A percentile compares a stretch with the other conserved stretches of the same genome.
phyloP scores from a whole-genome alignment of 2,888 invertebrate genomes.

The Drosophila vallismaia region DNA sequence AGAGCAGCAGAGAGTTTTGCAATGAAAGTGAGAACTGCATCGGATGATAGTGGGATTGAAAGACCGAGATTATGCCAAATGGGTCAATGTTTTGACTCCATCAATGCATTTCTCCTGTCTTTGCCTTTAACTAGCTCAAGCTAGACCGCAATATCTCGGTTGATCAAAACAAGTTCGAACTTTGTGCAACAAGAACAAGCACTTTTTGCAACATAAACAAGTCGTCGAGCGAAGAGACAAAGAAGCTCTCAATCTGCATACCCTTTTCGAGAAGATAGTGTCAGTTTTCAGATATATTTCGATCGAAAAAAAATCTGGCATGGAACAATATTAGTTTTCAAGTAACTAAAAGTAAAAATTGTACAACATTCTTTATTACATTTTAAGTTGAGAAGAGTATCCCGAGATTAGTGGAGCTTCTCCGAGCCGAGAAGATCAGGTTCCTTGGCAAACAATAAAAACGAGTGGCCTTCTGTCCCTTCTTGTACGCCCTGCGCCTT shows the following conservation, averaged over 20 bases:
- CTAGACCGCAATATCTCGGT: conserved; percentile 28
- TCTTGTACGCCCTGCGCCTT: conserved; percentile 11
- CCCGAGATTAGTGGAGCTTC: background rate
- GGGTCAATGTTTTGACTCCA: conserved; percentile 59
- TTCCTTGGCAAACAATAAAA: conserved; percentile 44
- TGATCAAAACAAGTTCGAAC: conserved; percentile 52
- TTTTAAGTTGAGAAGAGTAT: conserved; percentile 13
- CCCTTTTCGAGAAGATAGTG: background rate
- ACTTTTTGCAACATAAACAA: conserved; percentile 1
- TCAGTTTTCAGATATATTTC: background rate
- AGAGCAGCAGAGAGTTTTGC: conserved; percentile 22
- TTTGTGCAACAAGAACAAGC: conserved; percentile 29
- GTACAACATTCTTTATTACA: background rate
- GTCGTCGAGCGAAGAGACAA: conserved; percentile 6
- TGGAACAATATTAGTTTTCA: too few relatives aligned
- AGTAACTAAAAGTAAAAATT: too few relatives aligned
- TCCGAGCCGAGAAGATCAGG: conserved; percentile 46
- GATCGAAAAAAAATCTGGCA: background rate
- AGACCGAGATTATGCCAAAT: conserved; percentile 52
- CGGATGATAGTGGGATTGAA: conserved; percentile 22
- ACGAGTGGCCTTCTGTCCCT: conserved; percentile 8
- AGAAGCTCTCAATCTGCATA: background rate
- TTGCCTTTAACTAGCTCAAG: conserved; percentile 20
- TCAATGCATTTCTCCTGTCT: conserved; percentile 41
- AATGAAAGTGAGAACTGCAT: conserved; percentile 16